These are phyloP conservation scores for Penaeus indicus DNA, from an alignment of 1,140 invertebrate genomes.

Conservation along the genomic window DNA sequence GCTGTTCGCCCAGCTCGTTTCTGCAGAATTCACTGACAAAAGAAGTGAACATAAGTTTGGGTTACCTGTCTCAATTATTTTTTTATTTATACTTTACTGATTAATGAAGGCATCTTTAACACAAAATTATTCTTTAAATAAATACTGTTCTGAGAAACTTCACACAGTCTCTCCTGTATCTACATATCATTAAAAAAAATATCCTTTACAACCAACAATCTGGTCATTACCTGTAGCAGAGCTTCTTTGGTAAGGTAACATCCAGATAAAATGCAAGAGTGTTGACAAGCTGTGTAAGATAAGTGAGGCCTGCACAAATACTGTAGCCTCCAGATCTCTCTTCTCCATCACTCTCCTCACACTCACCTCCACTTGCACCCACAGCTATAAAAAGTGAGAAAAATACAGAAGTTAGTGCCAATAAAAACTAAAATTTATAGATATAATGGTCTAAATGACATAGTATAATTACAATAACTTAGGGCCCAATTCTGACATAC, in stretches of 20 bases:
- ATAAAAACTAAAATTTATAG: not conserved
- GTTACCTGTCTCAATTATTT: too few relatives aligned
- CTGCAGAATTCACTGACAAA: conserved; percentile 52
- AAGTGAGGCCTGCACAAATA: conserved; percentile 83
- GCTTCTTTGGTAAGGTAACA: conserved; percentile 80
- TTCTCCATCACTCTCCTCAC: not conserved
- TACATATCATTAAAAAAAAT: not conserved
- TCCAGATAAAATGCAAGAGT: conserved; percentile 84
- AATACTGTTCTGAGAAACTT: too few relatives aligned
- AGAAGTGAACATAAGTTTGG: not conserved
- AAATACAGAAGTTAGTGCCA: not conserved
- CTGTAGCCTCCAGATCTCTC: conserved; percentile 71
- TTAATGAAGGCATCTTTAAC: too few relatives aligned
- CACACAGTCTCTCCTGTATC: too few relatives aligned
- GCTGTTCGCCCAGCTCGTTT: conserved; percentile 72
- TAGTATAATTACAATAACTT: not conserved
- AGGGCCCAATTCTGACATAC: conserved; percentile 68
- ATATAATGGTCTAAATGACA: not conserved
- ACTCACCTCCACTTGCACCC: not conserved
- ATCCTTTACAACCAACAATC: not conserved
- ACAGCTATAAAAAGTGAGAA: not conserved
- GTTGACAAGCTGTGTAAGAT: conserved; percentile 85
- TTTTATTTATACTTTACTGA: too few relatives aligned
- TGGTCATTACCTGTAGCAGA: conserved; percentile 81
- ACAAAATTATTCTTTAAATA: too few relatives aligned